A percentile compares a stretch with the other conserved stretches of the same genome.
These are phyloP conservation scores for Latheticus oryzae DNA, from an alignment of 2,888 invertebrate species.

Conservation along the genomic window DNA sequence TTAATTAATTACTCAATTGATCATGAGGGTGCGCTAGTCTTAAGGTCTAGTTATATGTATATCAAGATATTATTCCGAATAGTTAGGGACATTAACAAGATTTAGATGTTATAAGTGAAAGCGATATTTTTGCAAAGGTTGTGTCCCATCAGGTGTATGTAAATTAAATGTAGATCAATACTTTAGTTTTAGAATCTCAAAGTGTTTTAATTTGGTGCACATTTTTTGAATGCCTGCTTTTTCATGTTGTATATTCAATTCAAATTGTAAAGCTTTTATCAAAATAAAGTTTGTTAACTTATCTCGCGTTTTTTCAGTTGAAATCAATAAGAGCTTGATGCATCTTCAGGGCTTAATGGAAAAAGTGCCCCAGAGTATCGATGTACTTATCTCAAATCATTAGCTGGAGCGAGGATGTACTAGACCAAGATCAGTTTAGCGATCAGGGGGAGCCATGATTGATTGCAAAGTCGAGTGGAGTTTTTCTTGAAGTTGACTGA, in stretches of 20 bases:
- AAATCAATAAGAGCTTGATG: slow-evolving; percentile 18
- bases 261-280: slow-evolving; percentile 28
- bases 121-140: slow-evolving; percentile 41
- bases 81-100: slow-evolving; percentile 26
- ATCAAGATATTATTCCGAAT: slow-evolving; percentile 25
- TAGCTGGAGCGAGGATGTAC: slow-evolving; percentile 51
- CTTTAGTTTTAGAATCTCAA: slow-evolving; percentile 20
- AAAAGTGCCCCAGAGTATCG: slow-evolving; percentile 32
- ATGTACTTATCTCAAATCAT: slow-evolving; percentile 54
- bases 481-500: slow-evolving; percentile 36
- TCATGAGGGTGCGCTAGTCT: slow-evolving; percentile 56
- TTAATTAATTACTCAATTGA: slow-evolving; percentile 50
- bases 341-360: slow-evolving; percentile 31
- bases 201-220: slow-evolving; percentile 33
- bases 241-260: slow-evolving; percentile 17
- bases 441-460: slow-evolving; percentile 51
- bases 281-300: slow-evolving; percentile 37
- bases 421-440: slow-evolving; percentile 49
- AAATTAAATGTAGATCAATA: slow-evolving; percentile 22
- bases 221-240: slow-evolving; percentile 6
- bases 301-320: slow-evolving; percentile 5
- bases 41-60: slow-evolving; percentile 46
- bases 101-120: slow-evolving; percentile 37
- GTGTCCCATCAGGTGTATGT: slow-evolving; percentile 24
- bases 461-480: slow-evolving; percentile 42